Evolutionary conservation across 2,797 vertebrate genomes (phyloP).

Genomic region (Leucoraja ocellata): DNA sequence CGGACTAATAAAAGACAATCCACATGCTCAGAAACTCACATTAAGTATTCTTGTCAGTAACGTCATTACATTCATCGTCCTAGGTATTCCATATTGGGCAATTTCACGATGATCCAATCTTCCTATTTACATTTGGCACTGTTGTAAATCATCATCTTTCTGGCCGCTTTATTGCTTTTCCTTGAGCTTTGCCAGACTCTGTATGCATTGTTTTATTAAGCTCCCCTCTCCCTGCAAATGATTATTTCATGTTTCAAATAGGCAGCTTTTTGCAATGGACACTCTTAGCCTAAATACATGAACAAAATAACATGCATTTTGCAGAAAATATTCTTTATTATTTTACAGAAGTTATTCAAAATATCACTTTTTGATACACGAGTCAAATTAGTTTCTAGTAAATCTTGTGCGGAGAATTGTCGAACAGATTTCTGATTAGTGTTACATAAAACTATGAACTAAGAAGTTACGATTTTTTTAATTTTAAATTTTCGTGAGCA

Average conservation of each 20-base stretch:
- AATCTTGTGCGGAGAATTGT: not conserved
- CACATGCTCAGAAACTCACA: not conserved
- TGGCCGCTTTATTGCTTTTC: constrained; percentile 27
- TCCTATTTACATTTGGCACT: constrained; percentile 12
- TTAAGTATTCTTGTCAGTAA: constrained; percentile 9
- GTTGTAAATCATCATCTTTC: constrained; percentile 29
- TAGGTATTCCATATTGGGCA: constrained; percentile 34
- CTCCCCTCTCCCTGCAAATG: not conserved
- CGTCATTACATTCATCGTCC: not conserved
- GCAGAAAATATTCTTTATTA: constrained; percentile 6
- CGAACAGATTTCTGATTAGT: not conserved
- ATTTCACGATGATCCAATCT: constrained; percentile 19
- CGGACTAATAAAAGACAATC: not conserved
- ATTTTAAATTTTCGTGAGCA: not conserved
- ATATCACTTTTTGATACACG: not conserved
- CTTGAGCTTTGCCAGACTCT: not conserved
- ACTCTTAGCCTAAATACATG: no score
- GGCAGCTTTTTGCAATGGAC: not conserved
- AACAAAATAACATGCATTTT: not conserved
- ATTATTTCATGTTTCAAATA: not conserved
- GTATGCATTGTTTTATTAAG: constrained; percentile 13
- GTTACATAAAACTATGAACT: not conserved
- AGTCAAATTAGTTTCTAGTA: no score
- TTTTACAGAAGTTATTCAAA: not conserved
- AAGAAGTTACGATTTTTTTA: not conserved